Conservation (phyloP, 37 sponge, comb jelly and placozoan genomes). For the Theonella swinhoei region DNA sequence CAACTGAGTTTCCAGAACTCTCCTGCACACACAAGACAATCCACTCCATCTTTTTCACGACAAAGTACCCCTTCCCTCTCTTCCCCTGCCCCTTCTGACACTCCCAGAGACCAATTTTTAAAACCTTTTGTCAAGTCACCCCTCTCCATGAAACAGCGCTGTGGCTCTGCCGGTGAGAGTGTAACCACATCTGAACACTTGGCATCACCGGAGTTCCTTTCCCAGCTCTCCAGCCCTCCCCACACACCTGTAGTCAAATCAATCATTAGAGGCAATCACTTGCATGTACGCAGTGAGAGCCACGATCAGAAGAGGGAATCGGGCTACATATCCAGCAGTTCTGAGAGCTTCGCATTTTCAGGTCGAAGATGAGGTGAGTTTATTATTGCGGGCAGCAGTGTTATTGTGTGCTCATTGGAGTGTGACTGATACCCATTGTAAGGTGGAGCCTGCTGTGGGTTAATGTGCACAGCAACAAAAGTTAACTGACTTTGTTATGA, state of each 20-base stretch:
- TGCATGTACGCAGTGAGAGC: background rate
- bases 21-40: conserved; percentile 8
- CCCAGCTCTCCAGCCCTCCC: conserved; percentile 35
- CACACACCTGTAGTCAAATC: conserved; percentile 34
- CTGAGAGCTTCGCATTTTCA: conserved; percentile 31
- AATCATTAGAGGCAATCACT: background rate
- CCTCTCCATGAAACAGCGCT: conserved; percentile 4
- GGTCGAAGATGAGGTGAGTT: background rate
- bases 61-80: conserved; percentile 11
- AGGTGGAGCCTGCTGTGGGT: too few relatives aligned
- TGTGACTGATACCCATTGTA: too few relatives aligned
- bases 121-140: background rate
- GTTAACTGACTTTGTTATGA: too few relatives aligned
- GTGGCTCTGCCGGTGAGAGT: conserved; percentile 43
- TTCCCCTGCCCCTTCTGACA: background rate
- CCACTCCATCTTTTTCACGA: conserved; percentile 22
- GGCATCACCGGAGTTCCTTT: conserved; percentile 37
- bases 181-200: conserved; percentile 24
- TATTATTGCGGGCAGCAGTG: too few relatives aligned
- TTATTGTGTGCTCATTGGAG: too few relatives aligned
- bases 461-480: too few relatives aligned
- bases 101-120: background rate
- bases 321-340: conserved; percentile 74
- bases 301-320: conserved; percentile 53
- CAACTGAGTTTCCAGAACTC: conserved; percentile 29